phyloP scores from a whole-genome alignment of 2,113 vertebrate species.

The Synodontis membranacea region DNA sequence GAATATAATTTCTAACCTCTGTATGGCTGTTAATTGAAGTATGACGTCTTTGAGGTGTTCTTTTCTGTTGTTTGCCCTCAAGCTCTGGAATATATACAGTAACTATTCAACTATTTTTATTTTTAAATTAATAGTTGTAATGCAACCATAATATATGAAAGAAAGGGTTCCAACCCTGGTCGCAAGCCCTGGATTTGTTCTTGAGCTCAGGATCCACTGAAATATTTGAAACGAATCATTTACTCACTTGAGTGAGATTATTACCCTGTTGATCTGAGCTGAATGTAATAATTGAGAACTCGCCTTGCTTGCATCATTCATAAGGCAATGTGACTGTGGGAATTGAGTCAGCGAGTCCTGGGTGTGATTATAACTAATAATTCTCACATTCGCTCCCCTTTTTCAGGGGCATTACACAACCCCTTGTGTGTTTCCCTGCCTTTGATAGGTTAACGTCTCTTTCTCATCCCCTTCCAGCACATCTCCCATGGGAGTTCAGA shows the following conservation, averaged over 20 bases:
- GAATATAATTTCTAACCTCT: background rate
- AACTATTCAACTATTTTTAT: background rate
- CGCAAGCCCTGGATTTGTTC: background rate
- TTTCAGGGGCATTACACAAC: background rate
- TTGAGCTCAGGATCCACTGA: too few species aligned
- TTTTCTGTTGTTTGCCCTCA: background rate
- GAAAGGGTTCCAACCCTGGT: background rate
- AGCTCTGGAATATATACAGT: background rate
- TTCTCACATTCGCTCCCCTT: background rate
- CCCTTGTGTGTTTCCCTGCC: background rate
- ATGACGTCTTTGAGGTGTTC: background rate
- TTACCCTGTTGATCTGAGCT: background rate
- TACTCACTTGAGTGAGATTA: background rate
- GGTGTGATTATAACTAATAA: background rate
- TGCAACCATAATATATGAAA: background rate
- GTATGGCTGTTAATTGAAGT: background rate
- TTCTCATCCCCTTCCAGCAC: background rate
- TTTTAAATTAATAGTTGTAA: background rate
- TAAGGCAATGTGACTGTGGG: background rate
- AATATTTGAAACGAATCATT: background rate
- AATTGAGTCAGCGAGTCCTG: background rate
- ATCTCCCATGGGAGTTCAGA: conserved; percentile 1
- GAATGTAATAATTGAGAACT: background rate
- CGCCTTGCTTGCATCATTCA: background rate
- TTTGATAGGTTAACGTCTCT: background rate